Conservation (phyloP, 1,140 invertebrate species). For the Brachystomella parvula region DNA sequence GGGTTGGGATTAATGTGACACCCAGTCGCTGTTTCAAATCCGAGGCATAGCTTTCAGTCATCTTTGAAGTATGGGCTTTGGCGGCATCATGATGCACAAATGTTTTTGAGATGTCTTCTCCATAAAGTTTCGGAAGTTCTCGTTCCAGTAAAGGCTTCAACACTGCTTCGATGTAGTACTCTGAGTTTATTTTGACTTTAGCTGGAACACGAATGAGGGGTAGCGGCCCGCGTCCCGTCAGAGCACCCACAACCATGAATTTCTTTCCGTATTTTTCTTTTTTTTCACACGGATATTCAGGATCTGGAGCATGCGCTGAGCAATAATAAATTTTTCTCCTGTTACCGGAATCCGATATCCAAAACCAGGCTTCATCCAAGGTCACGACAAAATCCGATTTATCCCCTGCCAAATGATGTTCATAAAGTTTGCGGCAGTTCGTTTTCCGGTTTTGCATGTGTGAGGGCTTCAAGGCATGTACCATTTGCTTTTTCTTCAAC, state of each 20-base stretch:
- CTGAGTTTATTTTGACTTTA: slow-evolving; percentile 8
- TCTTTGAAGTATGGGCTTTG: not conserved
- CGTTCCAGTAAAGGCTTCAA: not conserved
- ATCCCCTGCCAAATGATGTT: slow-evolving; percentile 1
- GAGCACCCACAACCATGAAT: slow-evolving; percentile 12
- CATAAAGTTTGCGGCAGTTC: slow-evolving; percentile 10
- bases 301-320: too few relatives aligned
- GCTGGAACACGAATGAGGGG: slow-evolving; percentile 5
- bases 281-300: too few relatives aligned
- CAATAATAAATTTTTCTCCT: too few relatives aligned
- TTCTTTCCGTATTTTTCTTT: too few relatives aligned
- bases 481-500: too few relatives aligned
- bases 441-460: slow-evolving; percentile 4
- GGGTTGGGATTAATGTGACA: slow-evolving; percentile 11
- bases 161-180: not conserved
- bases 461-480: not conserved
- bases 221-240: not conserved
- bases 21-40: not conserved
- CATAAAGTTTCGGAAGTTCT: not conserved
- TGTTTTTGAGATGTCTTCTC: not conserved
- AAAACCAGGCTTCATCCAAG: slow-evolving; percentile 14
- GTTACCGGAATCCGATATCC: not conserved
- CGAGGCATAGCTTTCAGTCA: not conserved
- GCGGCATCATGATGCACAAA: not conserved
- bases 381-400: slow-evolving; percentile 17